These are phyloP conservation scores for Axinella damicornis DNA, from an alignment of 37 sponge, comb jelly and placozoan species.

Conservation along the genomic window DNA sequence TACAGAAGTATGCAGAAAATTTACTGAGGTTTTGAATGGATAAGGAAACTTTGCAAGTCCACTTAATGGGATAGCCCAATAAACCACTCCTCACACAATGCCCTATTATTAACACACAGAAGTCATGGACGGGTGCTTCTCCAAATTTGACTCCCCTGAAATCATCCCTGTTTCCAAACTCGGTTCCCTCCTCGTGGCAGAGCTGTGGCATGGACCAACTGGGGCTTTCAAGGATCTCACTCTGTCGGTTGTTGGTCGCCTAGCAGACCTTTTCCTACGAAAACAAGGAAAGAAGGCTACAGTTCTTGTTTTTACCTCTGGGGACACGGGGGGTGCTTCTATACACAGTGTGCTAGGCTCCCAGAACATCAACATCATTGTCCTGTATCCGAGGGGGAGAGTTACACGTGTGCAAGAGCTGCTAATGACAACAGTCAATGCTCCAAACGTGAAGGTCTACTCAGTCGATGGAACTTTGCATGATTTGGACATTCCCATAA, in stretches of 20 bases:
- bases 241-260: constrained; percentile 23
- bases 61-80: too few species aligned
- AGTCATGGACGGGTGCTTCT: constrained; percentile 39
- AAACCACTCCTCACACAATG: too few species aligned
- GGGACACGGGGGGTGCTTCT: constrained; percentile 83
- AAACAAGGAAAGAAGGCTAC: constrained; percentile 38
- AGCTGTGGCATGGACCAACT: constrained; percentile 82
- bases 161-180: constrained; percentile 35
- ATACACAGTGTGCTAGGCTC: constrained; percentile 54
- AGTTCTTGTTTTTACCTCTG: constrained; percentile 59
- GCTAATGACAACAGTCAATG: constrained; percentile 72
- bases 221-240: constrained; percentile 82
- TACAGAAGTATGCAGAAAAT: too few species aligned
- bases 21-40: too few species aligned
- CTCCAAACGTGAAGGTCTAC: constrained; percentile 55
- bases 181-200: constrained; percentile 37
- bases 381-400: constrained; percentile 59
- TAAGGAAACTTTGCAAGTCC: too few species aligned
- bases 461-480: constrained; percentile 51
- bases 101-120: constrained; percentile 2
- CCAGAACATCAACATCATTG: constrained; percentile 37
- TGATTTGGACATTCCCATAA: constrained; percentile 53
- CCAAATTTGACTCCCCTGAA: constrained; percentile 45
- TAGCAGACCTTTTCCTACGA: constrained; percentile 50
- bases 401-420: constrained; percentile 66